Conservation (phyloP, 2,797 vertebrate genomes). For the Enteromius paludinosus region DNA sequence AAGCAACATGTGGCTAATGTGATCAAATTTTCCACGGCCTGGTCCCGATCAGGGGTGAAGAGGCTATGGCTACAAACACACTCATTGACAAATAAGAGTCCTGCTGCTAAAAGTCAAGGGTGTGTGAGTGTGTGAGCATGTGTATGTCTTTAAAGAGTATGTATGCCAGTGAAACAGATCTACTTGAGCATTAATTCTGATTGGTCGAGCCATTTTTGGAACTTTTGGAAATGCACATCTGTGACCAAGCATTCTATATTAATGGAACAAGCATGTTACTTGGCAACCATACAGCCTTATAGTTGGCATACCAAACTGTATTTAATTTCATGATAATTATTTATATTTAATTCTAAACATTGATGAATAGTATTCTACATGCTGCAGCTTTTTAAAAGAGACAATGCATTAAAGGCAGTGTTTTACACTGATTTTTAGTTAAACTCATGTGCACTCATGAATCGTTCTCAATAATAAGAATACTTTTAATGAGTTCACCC, state of each 20-base stretch:
- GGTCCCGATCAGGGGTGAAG: constrained; percentile 73
- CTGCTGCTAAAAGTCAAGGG: constrained; percentile 74
- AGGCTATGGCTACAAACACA: constrained; percentile 71
- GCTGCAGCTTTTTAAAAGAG: background rate
- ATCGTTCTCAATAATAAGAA: background rate
- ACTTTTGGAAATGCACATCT: background rate
- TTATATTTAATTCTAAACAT: background rate
- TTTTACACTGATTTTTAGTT: background rate
- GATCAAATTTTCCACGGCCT: constrained; percentile 72
- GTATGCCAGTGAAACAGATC: constrained; percentile 46
- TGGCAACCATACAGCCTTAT: background rate
- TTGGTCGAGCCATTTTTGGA: background rate
- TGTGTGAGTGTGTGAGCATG: constrained; percentile 37
- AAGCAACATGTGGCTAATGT: constrained; percentile 76
- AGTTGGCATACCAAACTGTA: background rate
- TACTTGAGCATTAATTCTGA: background rate
- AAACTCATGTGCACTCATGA: background rate
- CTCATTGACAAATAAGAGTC: constrained; percentile 73
- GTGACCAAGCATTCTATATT: background rate
- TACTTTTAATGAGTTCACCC: background rate
- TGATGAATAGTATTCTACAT: background rate
- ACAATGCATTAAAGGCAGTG: background rate
- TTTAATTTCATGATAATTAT: background rate
- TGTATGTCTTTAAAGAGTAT: constrained; percentile 46
- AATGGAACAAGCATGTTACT: background rate